Conservation (phyloP, 1,140 invertebrate species). For the Drosophila pandora region DNA sequence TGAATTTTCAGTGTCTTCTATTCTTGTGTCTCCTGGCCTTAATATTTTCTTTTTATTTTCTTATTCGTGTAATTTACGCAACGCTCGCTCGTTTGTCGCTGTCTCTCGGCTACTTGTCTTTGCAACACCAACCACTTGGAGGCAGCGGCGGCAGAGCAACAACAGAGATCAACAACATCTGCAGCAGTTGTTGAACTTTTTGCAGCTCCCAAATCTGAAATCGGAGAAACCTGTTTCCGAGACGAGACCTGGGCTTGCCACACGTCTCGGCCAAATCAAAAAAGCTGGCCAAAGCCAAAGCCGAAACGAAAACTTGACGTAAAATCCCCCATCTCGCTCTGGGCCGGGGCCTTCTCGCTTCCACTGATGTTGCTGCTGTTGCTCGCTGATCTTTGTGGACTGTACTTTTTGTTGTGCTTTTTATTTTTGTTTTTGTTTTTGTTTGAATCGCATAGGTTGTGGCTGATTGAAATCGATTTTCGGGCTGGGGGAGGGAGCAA, state of each 20-base stretch:
- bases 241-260: conserved; percentile 61
- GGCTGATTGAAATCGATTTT: conserved; percentile 75
- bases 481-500: conserved; percentile 1
- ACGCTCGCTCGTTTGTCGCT: conserved; percentile 72
- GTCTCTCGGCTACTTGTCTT: conserved; percentile 71
- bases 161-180: conserved; percentile 60
- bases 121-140: conserved; percentile 45
- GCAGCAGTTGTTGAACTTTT: conserved; percentile 77
- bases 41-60: conserved; percentile 42
- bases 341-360: conserved; percentile 3
- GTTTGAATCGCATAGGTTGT: conserved; percentile 56
- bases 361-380: conserved; percentile 23
- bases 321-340: conserved; percentile 12
- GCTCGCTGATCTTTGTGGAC: conserved; percentile 64
- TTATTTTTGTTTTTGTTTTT: conserved; percentile 8
- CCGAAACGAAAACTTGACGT: conserved; percentile 51
- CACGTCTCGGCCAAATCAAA: conserved; percentile 78
- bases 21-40: conserved; percentile 10
- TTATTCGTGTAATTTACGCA: conserved; percentile 78
- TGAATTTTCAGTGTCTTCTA: too few relatives aligned
- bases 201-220: conserved; percentile 75
- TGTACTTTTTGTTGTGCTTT: conserved; percentile 68
- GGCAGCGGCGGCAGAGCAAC: conserved; percentile 8
- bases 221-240: conserved; percentile 63
- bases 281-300: conserved; percentile 56